These are phyloP conservation scores for Huso huso DNA, from an alignment of 2,797 vertebrate genomes.

Conservation along the genomic window DNA sequence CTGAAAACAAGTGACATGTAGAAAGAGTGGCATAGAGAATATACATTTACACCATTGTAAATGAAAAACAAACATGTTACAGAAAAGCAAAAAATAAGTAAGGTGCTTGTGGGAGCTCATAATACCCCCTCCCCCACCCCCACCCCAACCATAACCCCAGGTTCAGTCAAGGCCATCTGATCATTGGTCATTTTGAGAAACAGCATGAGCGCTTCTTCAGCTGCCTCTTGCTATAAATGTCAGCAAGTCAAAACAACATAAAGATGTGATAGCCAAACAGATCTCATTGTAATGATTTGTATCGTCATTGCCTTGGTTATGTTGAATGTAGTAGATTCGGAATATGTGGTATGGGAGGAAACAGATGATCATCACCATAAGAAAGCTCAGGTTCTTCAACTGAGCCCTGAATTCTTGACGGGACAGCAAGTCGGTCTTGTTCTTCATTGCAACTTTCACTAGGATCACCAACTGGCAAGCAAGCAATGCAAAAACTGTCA, in stretches of 20 bases:
- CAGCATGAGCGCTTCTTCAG: background rate
- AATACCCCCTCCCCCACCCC: background rate
- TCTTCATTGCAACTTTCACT: constrained; percentile 24
- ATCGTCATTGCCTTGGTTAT: fast-evolving
- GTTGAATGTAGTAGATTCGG: constrained; percentile 41
- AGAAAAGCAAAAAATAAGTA: no score
- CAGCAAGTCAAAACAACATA: constrained; percentile 63
- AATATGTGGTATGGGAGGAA: constrained; percentile 58
- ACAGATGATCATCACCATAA: constrained; percentile 48
- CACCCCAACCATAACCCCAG: no score
- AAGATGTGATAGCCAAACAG: constrained; percentile 48
- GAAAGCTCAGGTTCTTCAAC: constrained; percentile 54
- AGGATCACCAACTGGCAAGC: constrained; percentile 42
- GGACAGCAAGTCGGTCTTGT: constrained; percentile 33
- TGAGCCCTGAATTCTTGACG: constrained; percentile 59
- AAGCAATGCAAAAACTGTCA: constrained; percentile 29
- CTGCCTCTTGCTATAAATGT: constrained; percentile 40
- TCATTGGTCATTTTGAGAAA: background rate
- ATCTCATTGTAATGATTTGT: constrained; percentile 42
- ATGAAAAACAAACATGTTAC: no score
- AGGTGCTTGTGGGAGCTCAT: no score
- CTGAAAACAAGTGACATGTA: no score
- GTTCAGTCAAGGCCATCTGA: no score
- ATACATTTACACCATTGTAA: no score
- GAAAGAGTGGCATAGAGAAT: no score